phyloP scores from a whole-genome alignment of 2,113 vertebrate species.

The Talpa occidentalis region DNA sequence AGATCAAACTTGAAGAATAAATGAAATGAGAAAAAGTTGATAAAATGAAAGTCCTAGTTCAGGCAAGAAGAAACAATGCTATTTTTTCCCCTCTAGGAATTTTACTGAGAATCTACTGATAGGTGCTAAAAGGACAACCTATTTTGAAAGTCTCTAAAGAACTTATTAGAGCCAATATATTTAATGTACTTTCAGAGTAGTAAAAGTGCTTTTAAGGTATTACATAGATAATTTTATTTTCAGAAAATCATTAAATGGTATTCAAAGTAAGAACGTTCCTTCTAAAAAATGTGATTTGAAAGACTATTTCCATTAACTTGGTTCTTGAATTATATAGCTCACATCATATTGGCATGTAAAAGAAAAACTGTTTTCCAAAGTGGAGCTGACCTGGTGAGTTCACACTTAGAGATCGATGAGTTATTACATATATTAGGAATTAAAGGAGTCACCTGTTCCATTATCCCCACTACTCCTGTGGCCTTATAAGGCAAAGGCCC shows the following conservation, averaged over 20 bases:
- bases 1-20: background rate
- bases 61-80: background rate
- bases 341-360: conserved; percentile 39
- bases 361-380: conserved; percentile 35
- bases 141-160: conserved; percentile 46
- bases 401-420: background rate
- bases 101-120: conserved; percentile 20
- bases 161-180: conserved; percentile 62
- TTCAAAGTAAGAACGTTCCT: conserved; percentile 56
- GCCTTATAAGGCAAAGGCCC: background rate
- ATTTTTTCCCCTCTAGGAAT: background rate
- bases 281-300: conserved; percentile 57
- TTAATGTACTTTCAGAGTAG: conserved; percentile 59
- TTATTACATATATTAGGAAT: background rate
- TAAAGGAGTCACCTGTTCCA: background rate
- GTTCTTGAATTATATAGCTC: conserved; percentile 6
- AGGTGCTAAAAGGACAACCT: conserved; percentile 43
- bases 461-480: background rate
- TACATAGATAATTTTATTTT: conserved; percentile 69
- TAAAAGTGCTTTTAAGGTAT: conserved; percentile 63
- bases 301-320: conserved; percentile 60
- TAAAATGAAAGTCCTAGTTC: background rate
- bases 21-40: background rate
- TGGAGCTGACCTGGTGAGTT: background rate
- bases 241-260: conserved; percentile 64